Evolutionary conservation across 2,888 invertebrate species (phyloP), one percentile per base, ranked within the genome.

Genomic region (Polydrusus cervinus): DNA sequence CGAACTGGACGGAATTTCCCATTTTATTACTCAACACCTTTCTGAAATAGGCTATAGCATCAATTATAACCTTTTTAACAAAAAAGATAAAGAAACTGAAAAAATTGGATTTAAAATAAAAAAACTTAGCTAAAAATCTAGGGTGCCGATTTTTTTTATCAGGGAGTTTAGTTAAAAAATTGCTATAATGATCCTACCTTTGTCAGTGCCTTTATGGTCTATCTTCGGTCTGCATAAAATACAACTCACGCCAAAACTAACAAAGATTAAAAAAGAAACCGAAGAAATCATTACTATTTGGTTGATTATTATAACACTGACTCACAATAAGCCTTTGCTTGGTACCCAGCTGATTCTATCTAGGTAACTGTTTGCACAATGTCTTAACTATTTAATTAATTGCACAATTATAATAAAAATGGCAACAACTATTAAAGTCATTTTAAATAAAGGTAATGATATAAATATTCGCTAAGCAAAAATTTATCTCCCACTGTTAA

Each of bases 401-500:
- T 51, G 3, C 20, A 13, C 34, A 3, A 34, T 55, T 55, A 55
- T 14, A 34, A 8, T n/a, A 34, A 51, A 55, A 34, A 14, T 9
- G 55, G 8, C 7, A 34, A 34, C 25, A 6, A 34, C 14, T 14
- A 34, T 55, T 20, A 51, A 49, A 25, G 40, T 30, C 13, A 55
- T 34, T 55, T 14, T 55, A 14, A 53, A 13, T 55, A 34, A 30
- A 30, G 5, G 55, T 55, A 55, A 55, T 55, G 30, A 55, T 55
- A 55, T 55, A 55, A 55, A 55, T 55, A 55, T 55, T 55, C 20
- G 25, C 55, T 6, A 55, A 14, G 14, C 25, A 34, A 55, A 13
- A 34, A 55, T 55, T 55, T 34, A 30, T 55, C 55, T 55, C 55
- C 55, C 55, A 55, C 55, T 14, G 8, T 34, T 55, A 34, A 34